phyloP scores from a whole-genome alignment of 2,113 vertebrate genomes.

The Lucifuga dentata region DNA sequence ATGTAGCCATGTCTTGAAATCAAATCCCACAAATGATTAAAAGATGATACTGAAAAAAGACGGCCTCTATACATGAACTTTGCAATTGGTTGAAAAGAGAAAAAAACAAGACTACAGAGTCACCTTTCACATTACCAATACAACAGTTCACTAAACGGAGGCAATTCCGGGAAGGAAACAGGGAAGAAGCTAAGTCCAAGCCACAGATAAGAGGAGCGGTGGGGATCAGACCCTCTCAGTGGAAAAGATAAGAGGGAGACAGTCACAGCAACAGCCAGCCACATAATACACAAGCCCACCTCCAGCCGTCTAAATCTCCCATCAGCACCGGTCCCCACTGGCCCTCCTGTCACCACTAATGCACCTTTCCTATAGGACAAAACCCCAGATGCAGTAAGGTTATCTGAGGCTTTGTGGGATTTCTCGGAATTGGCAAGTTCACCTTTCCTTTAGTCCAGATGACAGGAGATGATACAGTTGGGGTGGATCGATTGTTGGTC shows the following conservation, averaged over 20 bases:
- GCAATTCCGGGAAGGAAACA: constrained; percentile 78
- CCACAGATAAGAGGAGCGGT: constrained; percentile 68
- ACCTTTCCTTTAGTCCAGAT: constrained; percentile 83
- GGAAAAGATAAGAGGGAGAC: constrained; percentile 82
- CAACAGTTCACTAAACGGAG: constrained; percentile 52
- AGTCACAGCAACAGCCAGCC: constrained; percentile 79
- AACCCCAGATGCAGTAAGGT: constrained; percentile 78
- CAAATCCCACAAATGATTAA: constrained; percentile 52
- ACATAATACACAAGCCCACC: constrained; percentile 82
- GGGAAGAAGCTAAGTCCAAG: constrained; percentile 24
- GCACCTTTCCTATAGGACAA: constrained; percentile 78
- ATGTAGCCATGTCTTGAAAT: constrained; percentile 54
- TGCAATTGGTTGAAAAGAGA: constrained; percentile 17
- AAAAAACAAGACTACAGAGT: constrained; percentile 44
- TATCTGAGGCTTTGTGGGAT: constrained; percentile 79
- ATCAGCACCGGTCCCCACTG: constrained; percentile 70
- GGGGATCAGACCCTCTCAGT: constrained; percentile 65
- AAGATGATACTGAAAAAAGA: constrained; percentile 58
- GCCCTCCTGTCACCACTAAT: constrained; percentile 85
- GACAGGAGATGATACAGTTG: constrained; percentile 79
- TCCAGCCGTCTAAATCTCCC: constrained; percentile 75
- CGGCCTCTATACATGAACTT: constrained; percentile 49
- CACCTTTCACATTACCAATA: constrained; percentile 67
- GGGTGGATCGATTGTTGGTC: constrained; percentile 72
- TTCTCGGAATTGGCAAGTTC: constrained; percentile 87